Conservation (phyloP, 1,140 invertebrate species). For the Leptopilina boulardi region DNA sequence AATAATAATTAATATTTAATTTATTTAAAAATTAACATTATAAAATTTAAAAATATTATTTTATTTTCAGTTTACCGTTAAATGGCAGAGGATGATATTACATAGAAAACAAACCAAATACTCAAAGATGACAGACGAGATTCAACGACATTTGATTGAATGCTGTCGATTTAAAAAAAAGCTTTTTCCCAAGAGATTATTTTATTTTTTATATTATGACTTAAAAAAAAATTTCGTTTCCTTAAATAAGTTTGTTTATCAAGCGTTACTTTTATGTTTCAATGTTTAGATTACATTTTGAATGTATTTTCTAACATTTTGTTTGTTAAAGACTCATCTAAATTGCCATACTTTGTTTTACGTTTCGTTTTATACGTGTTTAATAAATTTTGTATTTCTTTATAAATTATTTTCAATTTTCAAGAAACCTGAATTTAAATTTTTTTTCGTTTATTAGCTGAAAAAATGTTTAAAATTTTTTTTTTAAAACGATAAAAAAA, state of each 20-base stretch:
- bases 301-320: neutral
- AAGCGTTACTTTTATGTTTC: neutral
- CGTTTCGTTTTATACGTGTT: neutral
- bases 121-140: neutral
- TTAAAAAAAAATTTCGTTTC: neutral
- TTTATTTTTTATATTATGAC: conserved; percentile 10
- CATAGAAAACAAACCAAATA: neutral
- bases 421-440: neutral
- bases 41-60: too few relatives aligned
- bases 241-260: neutral
- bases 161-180: neutral
- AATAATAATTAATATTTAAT: neutral
- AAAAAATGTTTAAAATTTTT: neutral
- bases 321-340: neutral
- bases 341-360: neutral
- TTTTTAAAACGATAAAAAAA: neutral
- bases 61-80: neutral
- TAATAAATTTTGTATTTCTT: conserved; percentile 10
- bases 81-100: neutral
- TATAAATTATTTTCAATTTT: neutral
- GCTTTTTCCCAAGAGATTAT: neutral
- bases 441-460: too few relatives aligned
- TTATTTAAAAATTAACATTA: too few relatives aligned
- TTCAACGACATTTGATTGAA: neutral
- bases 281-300: neutral